Evolutionary conservation across 1,140 invertebrate species (phyloP), one percentile per base, ranked within the genome.

Genomic region (Monomorium pharaonis): DNA sequence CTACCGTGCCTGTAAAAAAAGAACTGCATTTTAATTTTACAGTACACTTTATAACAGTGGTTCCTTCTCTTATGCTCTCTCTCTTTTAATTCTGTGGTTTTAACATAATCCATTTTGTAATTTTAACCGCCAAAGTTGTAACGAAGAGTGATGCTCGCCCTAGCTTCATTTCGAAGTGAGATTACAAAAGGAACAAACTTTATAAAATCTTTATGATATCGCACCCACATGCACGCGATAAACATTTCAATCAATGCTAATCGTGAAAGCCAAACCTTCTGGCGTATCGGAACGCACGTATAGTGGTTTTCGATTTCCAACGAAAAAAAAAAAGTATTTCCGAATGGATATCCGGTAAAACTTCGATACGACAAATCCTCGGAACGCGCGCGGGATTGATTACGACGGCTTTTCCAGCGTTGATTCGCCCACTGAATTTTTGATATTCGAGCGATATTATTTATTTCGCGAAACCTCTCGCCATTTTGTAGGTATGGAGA

Each of bases 361-460:
- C 51, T 74, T 30, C 67, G 47, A 27, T 27, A 54, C 10, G 51
- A 47, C 67, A 72, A 81, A 83, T 74, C 37, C n/a, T 18, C 27
- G 21, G 67, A 67, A 80, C 33, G 37, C 30, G 51, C 24, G 37
- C 42, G 24, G 37, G 27, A 72, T 83, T 72, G 67, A 83, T 83
- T 83, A 72, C 67, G 37, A 2, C 18, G 4, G 67, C 67, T 72
- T 83, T 74, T 47, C 24, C 24, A 18, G 24, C 65, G 24, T 72
- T 81, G 44, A 81, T 72, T 83, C 24, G 51, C 27, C 24, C 67
- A 37, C 6, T 60, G 78, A 83, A 83, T 74, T 16, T 83, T 83
- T 83, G 5, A 72, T 37, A 65, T 72, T n/a, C 51, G 27, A 37
- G 0, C 27, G 14, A 21, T 44, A 60, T 83, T 83, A 83, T 74